These are phyloP conservation scores for Cephalopterus ornatus DNA, from an alignment of 2,113 vertebrate species.

Conservation along the genomic window DNA sequence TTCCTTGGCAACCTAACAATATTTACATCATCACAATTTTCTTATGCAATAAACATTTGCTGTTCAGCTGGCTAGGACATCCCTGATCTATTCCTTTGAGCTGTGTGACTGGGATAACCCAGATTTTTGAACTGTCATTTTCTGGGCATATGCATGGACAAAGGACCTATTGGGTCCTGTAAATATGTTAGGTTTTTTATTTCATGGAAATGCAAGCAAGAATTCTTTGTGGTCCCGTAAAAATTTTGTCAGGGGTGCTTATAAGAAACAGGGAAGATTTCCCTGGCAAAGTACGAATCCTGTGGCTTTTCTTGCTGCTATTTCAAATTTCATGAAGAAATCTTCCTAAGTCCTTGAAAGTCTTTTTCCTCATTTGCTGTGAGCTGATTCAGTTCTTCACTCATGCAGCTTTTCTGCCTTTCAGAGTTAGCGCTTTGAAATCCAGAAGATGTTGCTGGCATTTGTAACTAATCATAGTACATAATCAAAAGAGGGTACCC, in stretches of 20 bases:
- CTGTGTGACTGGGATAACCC: not conserved
- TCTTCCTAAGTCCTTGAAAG: not conserved
- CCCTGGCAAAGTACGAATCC: not conserved
- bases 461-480: not conserved
- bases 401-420: not conserved
- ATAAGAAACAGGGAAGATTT: not conserved
- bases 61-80: not conserved
- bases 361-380: not conserved
- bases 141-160: not conserved
- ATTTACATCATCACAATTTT: constrained; percentile 12
- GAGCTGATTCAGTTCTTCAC: not conserved
- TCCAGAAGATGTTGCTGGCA: not conserved
- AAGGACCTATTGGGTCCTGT: not conserved
- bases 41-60: constrained; percentile 4
- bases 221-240: not conserved
- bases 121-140: not conserved
- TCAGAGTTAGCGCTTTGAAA: not conserved
- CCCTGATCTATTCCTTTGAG: not conserved
- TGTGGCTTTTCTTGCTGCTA: not conserved
- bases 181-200: not conserved
- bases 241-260: not conserved
- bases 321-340: not conserved
- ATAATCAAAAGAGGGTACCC: not conserved
- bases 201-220: not conserved
- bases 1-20: constrained; percentile 37